A percentile compares a stretch with the other conserved stretches of the same genome.
Evolutionary conservation across 30 jellyfish, hydroid and myxozoan genomes (phyloP).

Genomic region (Phacellophora camtschatica): DNA sequence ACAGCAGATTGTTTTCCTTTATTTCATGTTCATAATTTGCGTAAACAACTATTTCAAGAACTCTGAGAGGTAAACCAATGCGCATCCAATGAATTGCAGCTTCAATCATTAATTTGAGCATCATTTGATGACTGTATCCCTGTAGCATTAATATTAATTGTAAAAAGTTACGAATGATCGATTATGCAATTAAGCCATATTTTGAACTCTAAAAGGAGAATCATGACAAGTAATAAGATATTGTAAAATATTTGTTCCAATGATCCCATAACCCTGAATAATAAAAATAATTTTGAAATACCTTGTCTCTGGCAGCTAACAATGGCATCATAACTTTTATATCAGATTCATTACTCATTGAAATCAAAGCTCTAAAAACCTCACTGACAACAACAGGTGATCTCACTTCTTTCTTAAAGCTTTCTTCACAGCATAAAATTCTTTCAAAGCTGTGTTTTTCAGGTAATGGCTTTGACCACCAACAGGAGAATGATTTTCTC

Average conservation of each 20-base stretch:
- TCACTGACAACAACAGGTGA: constrained; percentile 90
- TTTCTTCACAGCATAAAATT: constrained; percentile 87
- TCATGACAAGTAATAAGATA: background rate
- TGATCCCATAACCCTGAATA: background rate
- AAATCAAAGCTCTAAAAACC: constrained; percentile 79
- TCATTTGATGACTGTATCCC: constrained; percentile 66
- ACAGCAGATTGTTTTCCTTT: background rate
- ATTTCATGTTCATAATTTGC: constrained; percentile 29
- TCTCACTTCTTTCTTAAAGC: constrained; percentile 64
- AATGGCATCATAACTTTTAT: constrained; percentile 86
- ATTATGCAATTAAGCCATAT: no score
- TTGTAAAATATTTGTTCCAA: background rate
- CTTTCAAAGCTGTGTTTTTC: constrained; percentile 45
- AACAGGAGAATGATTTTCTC: constrained; percentile 76
- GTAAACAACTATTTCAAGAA: constrained; percentile 70
- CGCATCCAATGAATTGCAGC: constrained; percentile 96
- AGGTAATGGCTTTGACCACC: constrained; percentile 91
- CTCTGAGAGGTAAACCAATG: constrained; percentile 79
- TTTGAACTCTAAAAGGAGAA: no score
- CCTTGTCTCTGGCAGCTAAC: constrained; percentile 95
- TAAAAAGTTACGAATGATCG: no score
- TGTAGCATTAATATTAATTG: no score
- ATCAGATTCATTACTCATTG: constrained; percentile 74
- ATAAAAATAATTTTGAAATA: background rate
- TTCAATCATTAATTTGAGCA: constrained; percentile 75